Evolutionary conservation across 53 echinoderm and acorn worm genomes (phyloP), one percentile per base, ranked within the genome.

Genomic region (Stichopus horrens): DNA sequence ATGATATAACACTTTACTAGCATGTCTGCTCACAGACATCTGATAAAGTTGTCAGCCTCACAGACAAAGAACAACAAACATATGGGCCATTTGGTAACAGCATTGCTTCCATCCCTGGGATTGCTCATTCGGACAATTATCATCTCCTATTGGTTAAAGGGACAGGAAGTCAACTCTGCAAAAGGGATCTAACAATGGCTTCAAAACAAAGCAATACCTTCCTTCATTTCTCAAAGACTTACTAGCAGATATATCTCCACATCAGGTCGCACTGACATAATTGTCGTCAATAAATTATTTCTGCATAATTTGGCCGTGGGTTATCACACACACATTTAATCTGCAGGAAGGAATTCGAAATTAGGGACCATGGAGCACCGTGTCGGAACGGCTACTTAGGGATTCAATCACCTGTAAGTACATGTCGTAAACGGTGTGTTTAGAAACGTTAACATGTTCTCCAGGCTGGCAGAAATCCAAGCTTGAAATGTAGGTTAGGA

Each of bases 11-110:
- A 11, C 75, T 75, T 22, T 75, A 75, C 23, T 75, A 75, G 52
- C 75, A 37, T 75, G 75, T 75, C 75, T 20, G 16, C 52, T 10
- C 75, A 75, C 23, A 19, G n/a, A 55, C 81, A 81, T 81, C 81
- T 81, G 81, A 81, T 81, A 81, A 81, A 79, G 55, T 21, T 56
- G 81, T 81, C 57, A 56, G 11, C 21, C 55, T 20, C 22, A 81
- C 81, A 81, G 81, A 81, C 81, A 81, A 81, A 81, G 58, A 81
- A 53, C 81, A 81, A 81, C 81, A 81, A 81, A 81, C 81, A 56
- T 81, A 56, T 55, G 57, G 57, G 56, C 81, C 56, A 10, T 58
- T 81, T 81, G 19, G 58, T 52, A 5, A 52, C 81, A 18, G 56
- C 81, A 81, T 81, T 81, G 81, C 81, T 81, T 81, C 37, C 37